Base-by-base conservation (phyloP, 2,113 vertebrate genomes). In the Nerophis ophidion region DNA sequence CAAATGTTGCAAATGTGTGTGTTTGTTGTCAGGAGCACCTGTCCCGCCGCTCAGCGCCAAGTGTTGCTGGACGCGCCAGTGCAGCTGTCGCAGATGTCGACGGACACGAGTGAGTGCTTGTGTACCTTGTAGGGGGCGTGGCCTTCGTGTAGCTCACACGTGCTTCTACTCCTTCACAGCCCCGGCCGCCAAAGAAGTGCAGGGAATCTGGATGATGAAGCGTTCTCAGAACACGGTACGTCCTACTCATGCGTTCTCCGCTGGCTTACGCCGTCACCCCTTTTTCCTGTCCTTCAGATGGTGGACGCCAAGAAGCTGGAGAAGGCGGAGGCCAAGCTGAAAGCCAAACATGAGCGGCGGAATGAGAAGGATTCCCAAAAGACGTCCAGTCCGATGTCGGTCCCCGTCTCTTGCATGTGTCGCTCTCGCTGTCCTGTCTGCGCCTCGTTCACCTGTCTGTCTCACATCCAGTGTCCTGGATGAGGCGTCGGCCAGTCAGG, bases 401-500 rank as follows among this genome's bases (percentile, higher is more conserved):
- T 45, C 12, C 34, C 14, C 12, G 40, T n/a, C 12, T 9, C 38
- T 8, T 15, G 19, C 10, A 13, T 26, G 7, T 16, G 5, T 36
- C 7, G n/a, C 35, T n/a, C 15, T 11, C n/a, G 4, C 53, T 16
- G 15, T 11, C n/a, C 53, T 11, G 4, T 15, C 57, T 4, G 6
- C 15, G 13, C 14, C 13, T 9, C 19, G 26, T 15, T 8, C 14
- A 34, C 34, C 7, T 35, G 34, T 34, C 52, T 54, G 13, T 55
- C 35, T 36, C 14, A 35, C 33, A 26, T 11, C 42, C 76, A 99
- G 97, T 33, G 92, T 98, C 46, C 87, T 98, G 70, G 96, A 98
- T 83, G 96, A 99, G 86, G 96, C 97, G 0, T 98, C 96, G 0
- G 97, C 97, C 72, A 98, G 96, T 83, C 97, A 99, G 81, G 95